Evolutionary conservation across 2,888 invertebrate species (phyloP).

Genomic region (Horisme vitalbata): DNA sequence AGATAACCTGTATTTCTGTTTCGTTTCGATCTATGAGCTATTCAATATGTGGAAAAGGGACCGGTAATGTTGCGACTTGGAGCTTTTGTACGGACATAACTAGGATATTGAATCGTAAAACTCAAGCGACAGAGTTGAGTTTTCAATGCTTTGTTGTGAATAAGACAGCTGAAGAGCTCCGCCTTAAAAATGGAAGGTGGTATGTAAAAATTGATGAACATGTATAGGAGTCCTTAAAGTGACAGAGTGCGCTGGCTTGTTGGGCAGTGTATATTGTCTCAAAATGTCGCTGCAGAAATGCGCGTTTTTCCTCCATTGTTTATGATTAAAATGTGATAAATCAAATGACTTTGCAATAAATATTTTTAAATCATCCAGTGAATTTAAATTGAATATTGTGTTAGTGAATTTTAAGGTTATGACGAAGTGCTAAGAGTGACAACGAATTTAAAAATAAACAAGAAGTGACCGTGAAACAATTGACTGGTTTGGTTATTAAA

Average conservation of each 20-base stretch:
- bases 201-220: slow-evolving; percentile 84
- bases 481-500: not conserved
- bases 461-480: slow-evolving; percentile 10
- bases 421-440: slow-evolving; percentile 5
- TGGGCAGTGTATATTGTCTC: slow-evolving; percentile 81
- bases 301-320: slow-evolving; percentile 70
- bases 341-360: slow-evolving; percentile 78
- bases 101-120: slow-evolving; percentile 31
- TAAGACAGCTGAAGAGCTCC: slow-evolving; percentile 73
- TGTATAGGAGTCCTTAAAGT: slow-evolving; percentile 82
- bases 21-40: slow-evolving; percentile 56
- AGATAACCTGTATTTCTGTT: slow-evolving; percentile 49
- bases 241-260: slow-evolving; percentile 82
- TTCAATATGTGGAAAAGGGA: slow-evolving; percentile 62
- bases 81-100: slow-evolving; percentile 41
- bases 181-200: slow-evolving; percentile 84
- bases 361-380: slow-evolving; percentile 47
- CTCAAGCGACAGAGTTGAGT: slow-evolving; percentile 12
- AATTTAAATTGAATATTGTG: slow-evolving; percentile 17
- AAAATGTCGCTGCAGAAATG: slow-evolving; percentile 75
- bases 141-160: slow-evolving; percentile 32
- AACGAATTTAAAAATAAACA: slow-evolving; percentile 5
- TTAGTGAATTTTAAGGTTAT: slow-evolving; percentile 1
- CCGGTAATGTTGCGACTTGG: slow-evolving; percentile 56
- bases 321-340: slow-evolving; percentile 81